A percentile compares a stretch with the other conserved stretches of the same genome.
phyloP scores from a whole-genome alignment of 2,113 vertebrate species.

The Actenoides lindsayi region DNA sequence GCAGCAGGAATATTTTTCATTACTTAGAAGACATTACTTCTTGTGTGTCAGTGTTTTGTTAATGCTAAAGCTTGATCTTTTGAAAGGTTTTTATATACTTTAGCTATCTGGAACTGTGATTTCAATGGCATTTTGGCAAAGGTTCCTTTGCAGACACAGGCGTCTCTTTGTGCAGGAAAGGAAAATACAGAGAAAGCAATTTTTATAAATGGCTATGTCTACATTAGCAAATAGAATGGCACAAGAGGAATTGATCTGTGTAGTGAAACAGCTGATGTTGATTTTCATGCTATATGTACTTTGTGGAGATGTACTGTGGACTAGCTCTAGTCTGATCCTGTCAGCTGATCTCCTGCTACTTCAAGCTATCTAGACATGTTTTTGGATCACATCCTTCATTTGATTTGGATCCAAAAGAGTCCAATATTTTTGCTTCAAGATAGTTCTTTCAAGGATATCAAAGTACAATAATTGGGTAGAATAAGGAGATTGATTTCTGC shows the following conservation, averaged over 20 bases:
- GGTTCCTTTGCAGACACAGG: not conserved
- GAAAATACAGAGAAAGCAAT: not conserved
- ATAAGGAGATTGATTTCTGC: not conserved
- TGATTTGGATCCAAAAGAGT: not conserved
- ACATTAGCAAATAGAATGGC: not conserved
- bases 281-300: not conserved
- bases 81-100: not conserved
- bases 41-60: slow-evolving; percentile 9
- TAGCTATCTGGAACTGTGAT: not conserved
- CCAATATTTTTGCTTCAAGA: not conserved
- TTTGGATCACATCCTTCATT: not conserved
- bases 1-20: not conserved
- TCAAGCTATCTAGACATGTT: not conserved
- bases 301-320: not conserved
- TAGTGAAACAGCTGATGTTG: not conserved
- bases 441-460: not conserved
- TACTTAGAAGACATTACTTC: not conserved
- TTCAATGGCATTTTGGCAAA: not conserved
- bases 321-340: not conserved
- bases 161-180: not conserved
- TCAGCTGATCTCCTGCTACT: not conserved
- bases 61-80: not conserved
- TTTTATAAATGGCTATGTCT: not conserved
- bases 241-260: not conserved
- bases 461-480: not conserved